Percentiles rank a stretch among this genome's conserved stretches.
phyloP scores from a whole-genome alignment of 2,113 vertebrate genomes.

The Epinephelus lanceolatus region DNA sequence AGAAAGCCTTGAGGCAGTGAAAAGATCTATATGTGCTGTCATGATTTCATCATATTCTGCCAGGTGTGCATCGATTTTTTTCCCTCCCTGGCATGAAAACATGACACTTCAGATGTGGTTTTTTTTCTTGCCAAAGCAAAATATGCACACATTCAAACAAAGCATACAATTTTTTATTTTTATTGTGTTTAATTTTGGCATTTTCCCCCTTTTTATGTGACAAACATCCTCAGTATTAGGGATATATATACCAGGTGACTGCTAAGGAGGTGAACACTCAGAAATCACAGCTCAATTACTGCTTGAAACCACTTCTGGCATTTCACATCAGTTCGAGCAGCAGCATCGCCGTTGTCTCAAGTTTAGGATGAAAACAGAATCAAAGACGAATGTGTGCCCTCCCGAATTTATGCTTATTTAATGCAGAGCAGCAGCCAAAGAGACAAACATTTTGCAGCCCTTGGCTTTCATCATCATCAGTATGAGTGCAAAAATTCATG shows the following conservation, averaged over 20 bases:
- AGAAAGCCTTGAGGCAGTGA: conserved; percentile 58
- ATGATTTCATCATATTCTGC: conserved; percentile 70
- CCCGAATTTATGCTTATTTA: conserved; percentile 41
- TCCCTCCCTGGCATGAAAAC: conserved; percentile 25
- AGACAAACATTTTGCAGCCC: conserved; percentile 38
- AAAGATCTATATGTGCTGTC: conserved; percentile 71
- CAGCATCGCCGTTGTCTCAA: conserved; percentile 23
- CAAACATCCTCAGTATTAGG: not conserved
- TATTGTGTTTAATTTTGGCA: not conserved
- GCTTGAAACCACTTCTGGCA: conserved; percentile 36
- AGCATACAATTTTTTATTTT: not conserved
- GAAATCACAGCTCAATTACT: conserved; percentile 41
- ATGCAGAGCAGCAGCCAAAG: conserved; percentile 30
- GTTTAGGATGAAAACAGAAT: conserved; percentile 39
- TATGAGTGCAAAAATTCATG: not conserved
- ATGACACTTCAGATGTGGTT: conserved; percentile 26
- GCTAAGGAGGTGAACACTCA: conserved; percentile 20
- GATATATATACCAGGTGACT: conserved; percentile 5
- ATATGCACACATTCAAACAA: not conserved
- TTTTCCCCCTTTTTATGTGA: not conserved
- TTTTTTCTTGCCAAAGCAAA: not conserved
- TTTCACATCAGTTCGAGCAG: conserved; percentile 27
- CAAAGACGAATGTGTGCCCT: conserved; percentile 21
- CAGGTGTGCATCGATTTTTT: conserved; percentile 66
- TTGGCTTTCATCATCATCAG: conserved; percentile 27